Base-by-base conservation (phyloP, 2,888 invertebrate species). In the Melitaea athalia region DNA sequence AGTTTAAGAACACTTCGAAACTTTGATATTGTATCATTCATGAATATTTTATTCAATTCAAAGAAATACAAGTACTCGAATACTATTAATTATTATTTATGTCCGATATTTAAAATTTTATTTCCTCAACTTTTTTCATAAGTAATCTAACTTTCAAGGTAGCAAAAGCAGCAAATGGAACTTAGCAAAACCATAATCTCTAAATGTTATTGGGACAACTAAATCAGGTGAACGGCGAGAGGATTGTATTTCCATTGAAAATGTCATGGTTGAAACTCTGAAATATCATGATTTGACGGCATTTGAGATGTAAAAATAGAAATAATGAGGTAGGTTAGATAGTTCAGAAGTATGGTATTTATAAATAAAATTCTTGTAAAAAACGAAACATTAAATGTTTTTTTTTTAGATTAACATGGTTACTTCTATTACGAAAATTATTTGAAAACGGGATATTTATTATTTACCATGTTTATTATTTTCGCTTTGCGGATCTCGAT, bases 181-280 rank as follows among this genome's bases (percentile, higher is more conserved):
- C 47, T 14, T n/a, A 49, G 4, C 47, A 49, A 42, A 43, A 17
- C 43, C 11, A 42, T 59, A 59, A 43, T 59, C 3, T 17, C 43
- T 50, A 42, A 57, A 42, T 57, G 57, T 38, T 15, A 15, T 24
- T 14, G 38, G 5, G 52, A 42, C 62, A 50, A 42, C 17, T 52
- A 63, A 52, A 42, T 50, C 53, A 11, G 14, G 43, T 64, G 68
- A 61, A 64, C 31, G 62, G 68, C 61, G 33, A 64, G 57, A 68
- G 63, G 57, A 68, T 47, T 31, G n/a, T 17, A 38, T 61, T 61
- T 61, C 64, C 50, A 43, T 62, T 17, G 59, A 61, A 68, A 61
- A 68, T 61, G 64, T 64, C 62, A 62, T 52, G 62, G 62, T 62
- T 62, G 42, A 3, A 17, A 15, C 52, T 11, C 33, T 61, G 62